Percentiles rank a stretch among this genome's conserved stretches.
These are phyloP conservation scores for Todiramphus chloris DNA, from an alignment of 2,113 vertebrate genomes.

Conservation along the genomic window DNA sequence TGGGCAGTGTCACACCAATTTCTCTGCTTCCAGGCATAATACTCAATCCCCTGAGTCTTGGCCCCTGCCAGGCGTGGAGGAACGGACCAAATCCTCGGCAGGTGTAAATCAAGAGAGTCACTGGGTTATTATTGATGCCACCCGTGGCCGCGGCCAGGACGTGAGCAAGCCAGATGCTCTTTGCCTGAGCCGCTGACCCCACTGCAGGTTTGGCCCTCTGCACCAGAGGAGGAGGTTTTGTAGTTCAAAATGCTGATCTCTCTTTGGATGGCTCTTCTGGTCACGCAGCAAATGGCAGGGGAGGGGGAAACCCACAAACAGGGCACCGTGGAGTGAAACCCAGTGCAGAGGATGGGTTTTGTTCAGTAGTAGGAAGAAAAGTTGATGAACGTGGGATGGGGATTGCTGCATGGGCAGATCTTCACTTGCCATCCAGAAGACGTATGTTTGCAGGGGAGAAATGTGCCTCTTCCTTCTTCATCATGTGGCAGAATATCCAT, in stretches of 20 bases:
- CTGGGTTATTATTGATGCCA: conserved; percentile 2
- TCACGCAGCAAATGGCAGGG: fast-evolving
- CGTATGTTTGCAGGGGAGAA: neutral
- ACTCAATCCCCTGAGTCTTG: neutral
- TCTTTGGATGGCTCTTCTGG: neutral
- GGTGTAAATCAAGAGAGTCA: neutral
- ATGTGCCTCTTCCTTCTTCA: neutral
- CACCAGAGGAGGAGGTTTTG: neutral
- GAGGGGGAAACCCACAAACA: neutral
- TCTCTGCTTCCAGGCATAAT: neutral
- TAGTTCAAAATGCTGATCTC: neutral
- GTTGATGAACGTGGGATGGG: neutral
- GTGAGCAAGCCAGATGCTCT: neutral
- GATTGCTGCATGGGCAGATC: neutral
- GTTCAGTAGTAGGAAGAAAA: neutral
- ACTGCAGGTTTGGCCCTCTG: neutral
- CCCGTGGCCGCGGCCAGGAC: neutral
- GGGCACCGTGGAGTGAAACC: no score
- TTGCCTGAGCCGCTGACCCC: neutral
- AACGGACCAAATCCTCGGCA: conserved; percentile 10
- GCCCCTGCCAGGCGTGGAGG: neutral
- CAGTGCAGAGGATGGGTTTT: neutral
- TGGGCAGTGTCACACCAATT: neutral
- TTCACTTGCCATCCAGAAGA: neutral
- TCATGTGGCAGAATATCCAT: neutral